Evolutionary conservation across 2,888 invertebrate species (phyloP).

Genomic region (Pimpla rufipes): DNA sequence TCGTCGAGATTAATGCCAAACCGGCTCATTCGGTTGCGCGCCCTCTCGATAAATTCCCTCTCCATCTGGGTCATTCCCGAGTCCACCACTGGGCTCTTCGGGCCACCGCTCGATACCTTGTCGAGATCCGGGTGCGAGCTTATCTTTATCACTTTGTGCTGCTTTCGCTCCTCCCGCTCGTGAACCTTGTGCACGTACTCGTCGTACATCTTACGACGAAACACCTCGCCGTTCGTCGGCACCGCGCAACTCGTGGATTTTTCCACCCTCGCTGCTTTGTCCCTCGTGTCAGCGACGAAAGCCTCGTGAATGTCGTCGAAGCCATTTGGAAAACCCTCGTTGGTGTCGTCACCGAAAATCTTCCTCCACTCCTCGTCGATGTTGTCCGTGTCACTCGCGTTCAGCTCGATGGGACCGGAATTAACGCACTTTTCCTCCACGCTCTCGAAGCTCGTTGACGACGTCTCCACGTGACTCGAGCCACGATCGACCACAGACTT

Average conservation of each 20-base stretch:
- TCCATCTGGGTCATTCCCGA: slow-evolving; percentile 87
- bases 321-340: not conserved
- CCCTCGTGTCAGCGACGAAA: slow-evolving; percentile 24
- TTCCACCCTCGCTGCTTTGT: slow-evolving; percentile 68
- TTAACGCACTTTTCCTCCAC: slow-evolving; percentile 65
- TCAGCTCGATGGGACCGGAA: slow-evolving; percentile 37
- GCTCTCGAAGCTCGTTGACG: slow-evolving; percentile 70
- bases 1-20: slow-evolving; percentile 89
- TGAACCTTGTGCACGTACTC: slow-evolving; percentile 93
- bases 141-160: slow-evolving; percentile 93
- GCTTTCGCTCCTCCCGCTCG: slow-evolving; percentile 91
- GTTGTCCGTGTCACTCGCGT: not conserved
- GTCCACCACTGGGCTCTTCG: slow-evolving; percentile 59
- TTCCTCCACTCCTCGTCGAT: slow-evolving; percentile 33
- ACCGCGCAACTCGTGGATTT: slow-evolving; percentile 63
- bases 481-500: slow-evolving; percentile 67
- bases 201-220: slow-evolving; percentile 93
- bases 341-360: slow-evolving; percentile 44
- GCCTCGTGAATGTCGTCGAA: not conserved
- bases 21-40: slow-evolving; percentile 90
- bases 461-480: slow-evolving; percentile 72
- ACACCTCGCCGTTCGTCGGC: slow-evolving; percentile 89
- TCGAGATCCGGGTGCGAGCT: slow-evolving; percentile 86
- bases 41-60: slow-evolving; percentile 92
- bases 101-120: slow-evolving; percentile 46